phyloP scores from a whole-genome alignment of 2,113 vertebrate genomes.

The Chitala chitala region DNA sequence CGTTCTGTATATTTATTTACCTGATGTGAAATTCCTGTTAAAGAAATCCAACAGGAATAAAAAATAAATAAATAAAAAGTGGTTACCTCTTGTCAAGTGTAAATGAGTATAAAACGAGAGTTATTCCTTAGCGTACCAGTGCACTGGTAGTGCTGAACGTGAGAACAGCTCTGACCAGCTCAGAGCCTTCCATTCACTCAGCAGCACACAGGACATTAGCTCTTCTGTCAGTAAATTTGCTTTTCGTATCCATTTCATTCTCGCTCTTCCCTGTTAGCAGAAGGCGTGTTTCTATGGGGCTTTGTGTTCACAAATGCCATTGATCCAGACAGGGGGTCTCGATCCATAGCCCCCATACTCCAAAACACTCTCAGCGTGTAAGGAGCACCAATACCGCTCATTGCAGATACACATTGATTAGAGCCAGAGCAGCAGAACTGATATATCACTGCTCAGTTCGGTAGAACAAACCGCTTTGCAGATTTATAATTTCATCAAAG shows the following conservation, averaged over 20 bases:
- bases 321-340: conserved; percentile 92
- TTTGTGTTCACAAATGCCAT: conserved; percentile 99
- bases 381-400: conserved; percentile 97
- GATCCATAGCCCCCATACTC: conserved; percentile 90
- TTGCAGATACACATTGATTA: conserved; percentile 97
- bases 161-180: conserved; percentile 48
- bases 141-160: conserved; percentile 35
- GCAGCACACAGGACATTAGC: conserved; percentile 87
- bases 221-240: conserved; percentile 96
- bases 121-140: background rate
- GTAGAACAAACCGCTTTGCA: conserved; percentile 99
- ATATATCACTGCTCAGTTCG: conserved; percentile 99
- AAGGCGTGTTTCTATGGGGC: conserved; percentile 99
- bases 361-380: conserved; percentile 92
- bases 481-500: conserved; percentile 94
- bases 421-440: conserved; percentile 99
- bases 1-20: no score
- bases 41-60: no score
- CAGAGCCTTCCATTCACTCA: conserved; percentile 27
- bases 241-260: conserved; percentile 99
- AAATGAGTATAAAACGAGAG: no score
- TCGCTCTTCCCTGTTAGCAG: conserved; percentile 70
- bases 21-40: no score
- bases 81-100: no score
- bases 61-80: no score